These are phyloP conservation scores for Simalia tracyae DNA, from an alignment of 2,797 vertebrate species.

Conservation along the genomic window DNA sequence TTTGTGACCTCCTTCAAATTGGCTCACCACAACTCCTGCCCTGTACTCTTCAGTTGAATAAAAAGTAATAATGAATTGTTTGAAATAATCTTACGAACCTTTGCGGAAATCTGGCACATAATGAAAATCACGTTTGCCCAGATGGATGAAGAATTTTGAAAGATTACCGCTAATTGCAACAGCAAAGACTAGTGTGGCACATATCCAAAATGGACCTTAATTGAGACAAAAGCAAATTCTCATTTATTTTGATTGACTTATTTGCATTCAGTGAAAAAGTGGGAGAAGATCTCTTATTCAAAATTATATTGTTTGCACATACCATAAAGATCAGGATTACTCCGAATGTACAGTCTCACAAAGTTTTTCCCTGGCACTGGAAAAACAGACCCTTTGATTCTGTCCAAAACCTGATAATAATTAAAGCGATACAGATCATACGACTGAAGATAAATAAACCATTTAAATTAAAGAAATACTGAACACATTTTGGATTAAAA, in stretches of 20 bases:
- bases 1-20: background rate
- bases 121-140: slow-evolving; percentile 79
- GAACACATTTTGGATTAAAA: background rate
- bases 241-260: slow-evolving; percentile 2
- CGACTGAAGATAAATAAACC: slow-evolving; percentile 5
- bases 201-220: slow-evolving; percentile 98
- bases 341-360: slow-evolving; percentile 87
- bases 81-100: slow-evolving; percentile 75
- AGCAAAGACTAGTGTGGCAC: slow-evolving; percentile 93
- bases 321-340: slow-evolving; percentile 97
- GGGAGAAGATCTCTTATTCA: background rate
- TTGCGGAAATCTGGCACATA: slow-evolving; percentile 94
- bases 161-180: slow-evolving; percentile 95
- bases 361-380: slow-evolving; percentile 96
- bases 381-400: slow-evolving; percentile 91
- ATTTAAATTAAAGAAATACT: background rate
- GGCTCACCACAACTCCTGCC: background rate
- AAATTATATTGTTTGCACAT: slow-evolving; percentile 38
- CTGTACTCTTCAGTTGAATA: background rate
- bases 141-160: slow-evolving; percentile 85
- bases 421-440: slow-evolving; percentile 16
- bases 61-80: background rate
- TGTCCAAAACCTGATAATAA: slow-evolving; percentile 84
- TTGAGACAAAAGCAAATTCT: slow-evolving; percentile 31
- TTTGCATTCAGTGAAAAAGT: slow-evolving; percentile 10